phyloP scores from a whole-genome alignment of 2,113 vertebrate genomes.

The Chaetodon auriga region DNA sequence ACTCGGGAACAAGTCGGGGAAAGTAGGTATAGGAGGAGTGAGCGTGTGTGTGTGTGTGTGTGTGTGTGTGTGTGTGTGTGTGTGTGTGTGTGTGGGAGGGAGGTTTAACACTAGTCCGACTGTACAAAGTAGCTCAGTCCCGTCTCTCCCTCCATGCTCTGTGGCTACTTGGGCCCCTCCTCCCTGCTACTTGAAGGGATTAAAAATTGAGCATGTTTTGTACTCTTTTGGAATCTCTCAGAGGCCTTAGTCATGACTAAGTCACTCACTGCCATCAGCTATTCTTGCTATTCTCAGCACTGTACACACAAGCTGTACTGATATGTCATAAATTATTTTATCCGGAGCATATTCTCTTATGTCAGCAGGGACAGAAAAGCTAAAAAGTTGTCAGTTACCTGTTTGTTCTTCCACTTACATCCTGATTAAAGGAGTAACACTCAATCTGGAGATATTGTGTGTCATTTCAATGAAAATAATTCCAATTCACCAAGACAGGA shows the following conservation, averaged over 20 bases:
- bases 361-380: slow-evolving; percentile 1
- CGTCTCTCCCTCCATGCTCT: slow-evolving; percentile 31
- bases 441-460: background rate
- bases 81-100: background rate
- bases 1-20: slow-evolving; percentile 46
- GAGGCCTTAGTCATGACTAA: slow-evolving; percentile 71
- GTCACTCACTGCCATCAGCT: slow-evolving; percentile 73
- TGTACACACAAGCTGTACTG: slow-evolving; percentile 46
- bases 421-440: background rate
- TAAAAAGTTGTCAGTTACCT: slow-evolving; percentile 7
- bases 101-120: slow-evolving; percentile 42
- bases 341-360: slow-evolving; percentile 31
- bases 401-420: background rate
- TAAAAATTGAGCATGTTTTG: slow-evolving; percentile 72
- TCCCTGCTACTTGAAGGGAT: slow-evolving; percentile 56
- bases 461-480: background rate
- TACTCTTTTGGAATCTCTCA: slow-evolving; percentile 60
- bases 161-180: slow-evolving; percentile 12
- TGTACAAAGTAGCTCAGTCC: slow-evolving; percentile 25
- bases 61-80: background rate
- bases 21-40: slow-evolving; percentile 33
- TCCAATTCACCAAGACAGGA: background rate
- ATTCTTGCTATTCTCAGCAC: slow-evolving; percentile 67
- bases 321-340: slow-evolving; percentile 61
- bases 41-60: slow-evolving; percentile 18